phyloP scores from a whole-genome alignment of 2,113 vertebrate species.

The Zeus faber region DNA sequence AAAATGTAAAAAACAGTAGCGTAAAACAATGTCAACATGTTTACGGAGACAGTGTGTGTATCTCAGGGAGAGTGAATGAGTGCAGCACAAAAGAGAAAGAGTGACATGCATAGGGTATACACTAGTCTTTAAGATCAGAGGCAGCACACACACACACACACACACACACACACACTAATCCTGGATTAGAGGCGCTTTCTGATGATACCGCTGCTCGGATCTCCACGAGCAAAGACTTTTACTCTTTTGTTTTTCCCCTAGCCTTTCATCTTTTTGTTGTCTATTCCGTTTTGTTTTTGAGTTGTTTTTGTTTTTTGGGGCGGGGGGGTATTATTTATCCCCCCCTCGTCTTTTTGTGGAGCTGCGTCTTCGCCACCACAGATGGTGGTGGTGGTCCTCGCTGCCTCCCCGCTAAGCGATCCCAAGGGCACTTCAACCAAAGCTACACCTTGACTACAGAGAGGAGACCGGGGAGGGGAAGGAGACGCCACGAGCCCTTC shows the following conservation, averaged over 20 bases:
- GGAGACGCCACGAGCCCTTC: constrained; percentile 13
- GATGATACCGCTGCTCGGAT: constrained; percentile 58
- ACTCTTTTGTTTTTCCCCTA: constrained; percentile 54
- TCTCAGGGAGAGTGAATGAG: constrained; percentile 32
- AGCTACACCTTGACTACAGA: constrained; percentile 35
- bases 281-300: constrained; percentile 26
- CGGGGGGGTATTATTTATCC: background rate
- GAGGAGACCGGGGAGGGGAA: constrained; percentile 25
- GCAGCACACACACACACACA: constrained; percentile 21
- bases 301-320: constrained; percentile 28
- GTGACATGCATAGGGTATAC: constrained; percentile 50
- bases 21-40: too few species aligned
- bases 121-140: constrained; percentile 37
- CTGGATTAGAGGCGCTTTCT: constrained; percentile 64
- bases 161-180: constrained; percentile 55
- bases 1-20: too few species aligned
- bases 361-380: constrained; percentile 46
- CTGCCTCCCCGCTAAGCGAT: constrained; percentile 58
- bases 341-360: constrained; percentile 22
- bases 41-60: too few species aligned
- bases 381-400: constrained; percentile 55
- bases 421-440: constrained; percentile 48
- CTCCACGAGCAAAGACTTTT: constrained; percentile 55
- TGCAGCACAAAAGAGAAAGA: background rate
- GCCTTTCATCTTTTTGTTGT: constrained; percentile 60